Evolutionary conservation across 92 coral and sea anemone species (phyloP).

Genomic region (Galaxea fascicularis): DNA sequence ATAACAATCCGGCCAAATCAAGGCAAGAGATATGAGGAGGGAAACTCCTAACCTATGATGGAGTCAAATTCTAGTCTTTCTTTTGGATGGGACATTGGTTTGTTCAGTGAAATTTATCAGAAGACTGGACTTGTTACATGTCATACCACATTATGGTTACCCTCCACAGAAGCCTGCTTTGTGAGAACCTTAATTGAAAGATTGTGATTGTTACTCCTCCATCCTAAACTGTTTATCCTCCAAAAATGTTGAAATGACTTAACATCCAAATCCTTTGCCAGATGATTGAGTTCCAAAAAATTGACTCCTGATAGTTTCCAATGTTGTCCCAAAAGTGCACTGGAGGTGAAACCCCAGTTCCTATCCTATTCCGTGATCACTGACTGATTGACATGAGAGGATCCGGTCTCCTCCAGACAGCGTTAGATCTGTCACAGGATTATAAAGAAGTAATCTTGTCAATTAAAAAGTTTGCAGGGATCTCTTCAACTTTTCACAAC

Average conservation of each 20-base stretch:
- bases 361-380: constrained; percentile 59
- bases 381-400: constrained; percentile 52
- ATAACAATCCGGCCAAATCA: not conserved
- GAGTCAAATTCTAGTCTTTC: not conserved
- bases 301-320: constrained; percentile 53
- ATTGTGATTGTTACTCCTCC: constrained; percentile 45
- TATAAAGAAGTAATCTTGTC: constrained; percentile 52
- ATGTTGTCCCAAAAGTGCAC: constrained; percentile 54
- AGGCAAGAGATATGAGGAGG: not conserved
- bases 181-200: constrained; percentile 49
- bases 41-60: not conserved
- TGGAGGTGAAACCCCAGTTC: constrained; percentile 56
- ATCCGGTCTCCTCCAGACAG: constrained; percentile 58
- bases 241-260: constrained; percentile 58
- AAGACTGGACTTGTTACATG: not conserved
- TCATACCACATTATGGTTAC: constrained; percentile 46
- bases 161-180: constrained; percentile 45
- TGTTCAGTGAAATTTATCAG: constrained; percentile 2
- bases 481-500: not conserved
- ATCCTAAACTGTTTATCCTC: constrained; percentile 56
- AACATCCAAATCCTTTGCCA: constrained; percentile 47
- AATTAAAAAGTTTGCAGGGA: constrained; percentile 12
- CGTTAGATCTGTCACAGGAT: constrained; percentile 53
- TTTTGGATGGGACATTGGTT: constrained; percentile 1
- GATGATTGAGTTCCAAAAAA: constrained; percentile 33